Evolutionary conservation across 2,797 vertebrate species (phyloP).

Genomic region (Pangasius larnaudii): DNA sequence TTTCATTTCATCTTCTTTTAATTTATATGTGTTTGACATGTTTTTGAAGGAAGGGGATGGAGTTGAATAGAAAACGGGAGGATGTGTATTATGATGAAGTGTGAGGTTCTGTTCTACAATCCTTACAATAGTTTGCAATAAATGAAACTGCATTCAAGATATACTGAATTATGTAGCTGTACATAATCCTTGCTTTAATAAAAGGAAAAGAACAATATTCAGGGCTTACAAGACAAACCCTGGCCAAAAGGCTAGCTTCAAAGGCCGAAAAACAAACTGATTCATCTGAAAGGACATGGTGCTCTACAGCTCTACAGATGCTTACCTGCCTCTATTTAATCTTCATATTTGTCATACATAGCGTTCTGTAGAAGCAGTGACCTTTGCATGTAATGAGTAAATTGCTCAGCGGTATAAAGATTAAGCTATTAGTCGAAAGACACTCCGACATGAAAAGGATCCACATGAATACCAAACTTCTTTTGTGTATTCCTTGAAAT

Average conservation of each 20-base stretch:
- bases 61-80: not conserved
- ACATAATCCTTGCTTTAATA: not conserved
- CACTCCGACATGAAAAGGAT: conserved; percentile 39
- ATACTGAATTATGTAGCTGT: not conserved
- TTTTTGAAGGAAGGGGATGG: not conserved
- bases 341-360: conserved; percentile 79
- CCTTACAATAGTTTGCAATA: not conserved
- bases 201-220: not conserved
- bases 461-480: conserved; percentile 11
- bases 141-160: not conserved
- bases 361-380: conserved; percentile 74
- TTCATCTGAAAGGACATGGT: conserved; percentile 26
- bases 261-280: conserved; percentile 41
- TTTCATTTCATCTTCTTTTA: not conserved
- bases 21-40: not conserved
- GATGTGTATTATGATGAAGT: not conserved
- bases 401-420: conserved; percentile 71
- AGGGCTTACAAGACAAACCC: not conserved
- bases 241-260: not conserved
- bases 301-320: conserved; percentile 22
- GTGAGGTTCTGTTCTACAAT: not conserved
- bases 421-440: conserved; percentile 69
- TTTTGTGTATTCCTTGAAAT: not conserved
- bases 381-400: conserved; percentile 76
- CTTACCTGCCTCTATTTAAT: conserved; percentile 60